Conservation (phyloP, 2,888 invertebrate genomes). For the Tipula unca region DNA sequence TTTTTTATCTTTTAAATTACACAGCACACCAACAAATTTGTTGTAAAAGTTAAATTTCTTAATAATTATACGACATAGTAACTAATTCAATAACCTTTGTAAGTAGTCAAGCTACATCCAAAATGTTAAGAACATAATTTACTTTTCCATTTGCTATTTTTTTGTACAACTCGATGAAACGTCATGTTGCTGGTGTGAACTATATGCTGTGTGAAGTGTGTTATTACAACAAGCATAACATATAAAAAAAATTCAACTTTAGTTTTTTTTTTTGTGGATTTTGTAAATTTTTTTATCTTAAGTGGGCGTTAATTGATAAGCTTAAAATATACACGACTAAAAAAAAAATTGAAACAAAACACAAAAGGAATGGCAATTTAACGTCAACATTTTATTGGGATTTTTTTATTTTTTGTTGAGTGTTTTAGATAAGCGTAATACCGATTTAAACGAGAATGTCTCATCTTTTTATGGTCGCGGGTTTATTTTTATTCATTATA, state of each 20-base stretch:
- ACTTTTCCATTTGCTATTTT: background rate
- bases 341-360: background rate
- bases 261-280: background rate
- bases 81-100: background rate
- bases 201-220: background rate
- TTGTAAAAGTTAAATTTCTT: background rate
- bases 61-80: background rate
- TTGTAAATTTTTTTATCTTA: background rate
- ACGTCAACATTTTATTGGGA: background rate
- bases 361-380: background rate
- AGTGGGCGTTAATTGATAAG: background rate
- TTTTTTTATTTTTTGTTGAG: background rate
- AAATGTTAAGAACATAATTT: background rate
- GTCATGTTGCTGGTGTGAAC: background rate
- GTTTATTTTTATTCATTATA: background rate
- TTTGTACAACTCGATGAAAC: background rate
- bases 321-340: background rate
- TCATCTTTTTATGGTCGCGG: background rate
- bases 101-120: background rate
- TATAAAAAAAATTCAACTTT: background rate
- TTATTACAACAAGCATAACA: too few species aligned
- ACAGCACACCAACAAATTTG: background rate
- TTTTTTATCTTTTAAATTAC: background rate
- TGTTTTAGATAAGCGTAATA: background rate
- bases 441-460: background rate